Evolutionary conservation across 2,888 invertebrate genomes (phyloP), one percentile per base, ranked within the genome.

Genomic region (Dioctria rufipes): DNA sequence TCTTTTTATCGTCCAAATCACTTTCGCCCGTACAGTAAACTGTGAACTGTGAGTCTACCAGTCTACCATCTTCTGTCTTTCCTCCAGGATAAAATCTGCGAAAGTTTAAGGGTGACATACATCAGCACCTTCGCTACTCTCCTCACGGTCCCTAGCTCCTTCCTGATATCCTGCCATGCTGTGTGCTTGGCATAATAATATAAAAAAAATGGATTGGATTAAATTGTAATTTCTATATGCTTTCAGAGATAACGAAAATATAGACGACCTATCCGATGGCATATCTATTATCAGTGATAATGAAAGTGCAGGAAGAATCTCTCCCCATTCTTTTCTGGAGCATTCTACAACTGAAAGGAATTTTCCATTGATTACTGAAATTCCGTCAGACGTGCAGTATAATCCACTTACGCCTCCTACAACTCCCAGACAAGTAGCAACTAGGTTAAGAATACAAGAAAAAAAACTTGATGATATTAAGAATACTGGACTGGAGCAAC

Each of bases 281-380:
- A 88, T 89, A 61, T 89, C 88, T 8, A 86, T 89, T 42, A 89
- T 88, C n/a, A 88, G 89, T 82, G 88, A 88, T 67, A 87, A 86
- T 82, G 88, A 89, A 73, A 88, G 87, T 83, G 85, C 85, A n/a
- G 88, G 86, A 13, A 85, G 88, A 39, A 73, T 86, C 9, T 86
- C 88, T 2, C 88, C 89, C 11, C 85, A 87, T 83, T 85, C 63
- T 42, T 49, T 49, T 37, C 4, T 39, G 6, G 43, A 6, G 11
- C 6, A 40, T 37, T 9, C 8, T 25, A 5, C 54, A 25, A 51
- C n/a, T 46, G 63, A 73, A 46, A 46, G 49, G 49, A 5, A 46
- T 46, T 46, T 46, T 46, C 11, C 54, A 11, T n/a, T 54, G 11
- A 6, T 54, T 11, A 54, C 11, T 11, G 58, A 54, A 13, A 60